Conservation (phyloP, 2,797 vertebrate genomes). For the Acipenser oxyrinchus region DNA sequence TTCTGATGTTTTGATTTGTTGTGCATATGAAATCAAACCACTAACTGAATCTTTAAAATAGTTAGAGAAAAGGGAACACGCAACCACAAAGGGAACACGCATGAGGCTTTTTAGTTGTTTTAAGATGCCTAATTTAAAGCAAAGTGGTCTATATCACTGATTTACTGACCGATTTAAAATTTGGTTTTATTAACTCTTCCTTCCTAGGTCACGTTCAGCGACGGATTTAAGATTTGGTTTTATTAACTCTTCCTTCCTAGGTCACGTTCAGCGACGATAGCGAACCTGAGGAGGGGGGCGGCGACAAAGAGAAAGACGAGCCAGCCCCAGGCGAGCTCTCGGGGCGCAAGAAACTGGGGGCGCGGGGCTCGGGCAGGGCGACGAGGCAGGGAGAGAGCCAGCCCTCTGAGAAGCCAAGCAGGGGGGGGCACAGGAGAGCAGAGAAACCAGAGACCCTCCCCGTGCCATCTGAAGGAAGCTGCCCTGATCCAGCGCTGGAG, state of each 20-base stretch:
- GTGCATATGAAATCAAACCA: too few species aligned
- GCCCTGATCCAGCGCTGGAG: slow-evolving; percentile 27
- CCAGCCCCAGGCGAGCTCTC: neutral
- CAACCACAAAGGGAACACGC: too few species aligned
- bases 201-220: slow-evolving; percentile 76
- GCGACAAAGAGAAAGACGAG: slow-evolving; percentile 26
- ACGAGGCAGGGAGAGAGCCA: slow-evolving; percentile 23
- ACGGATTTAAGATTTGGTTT: slow-evolving; percentile 38
- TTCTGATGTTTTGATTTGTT: too few species aligned
- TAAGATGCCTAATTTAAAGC: too few species aligned
- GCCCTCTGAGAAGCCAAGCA: slow-evolving; percentile 28
- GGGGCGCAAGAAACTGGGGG: slow-evolving; percentile 7
- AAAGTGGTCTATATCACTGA: too few species aligned
- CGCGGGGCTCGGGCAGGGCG: slow-evolving; percentile 7
- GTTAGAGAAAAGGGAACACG: too few species aligned
- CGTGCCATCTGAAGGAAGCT: slow-evolving; percentile 15
- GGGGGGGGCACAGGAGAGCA: neutral
- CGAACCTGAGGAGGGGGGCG: slow-evolving; percentile 55
- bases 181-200: neutral
- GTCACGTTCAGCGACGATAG: slow-evolving; percentile 83
- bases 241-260: slow-evolving; percentile 37
- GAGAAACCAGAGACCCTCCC: too few species aligned
- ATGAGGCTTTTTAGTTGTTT: too few species aligned
- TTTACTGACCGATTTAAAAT: too few species aligned
- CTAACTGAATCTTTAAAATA: too few species aligned